A percentile compares a stretch with the other conserved stretches of the same genome.
phyloP scores from a whole-genome alignment of 2,113 vertebrate species.

The Salvelinus namaycush region DNA sequence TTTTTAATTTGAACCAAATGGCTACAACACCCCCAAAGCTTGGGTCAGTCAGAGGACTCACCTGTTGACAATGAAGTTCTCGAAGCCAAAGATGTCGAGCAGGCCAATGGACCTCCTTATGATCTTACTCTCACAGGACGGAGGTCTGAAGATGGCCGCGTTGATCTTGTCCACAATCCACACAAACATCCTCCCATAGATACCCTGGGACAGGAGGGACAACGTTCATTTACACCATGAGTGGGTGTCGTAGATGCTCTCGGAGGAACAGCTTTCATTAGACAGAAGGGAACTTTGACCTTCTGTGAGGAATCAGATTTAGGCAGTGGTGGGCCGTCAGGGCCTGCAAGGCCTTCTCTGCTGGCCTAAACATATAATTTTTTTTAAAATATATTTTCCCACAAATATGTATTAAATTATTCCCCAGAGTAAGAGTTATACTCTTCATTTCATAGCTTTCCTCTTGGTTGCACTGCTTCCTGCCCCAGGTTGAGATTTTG shows the following conservation, averaged over 20 bases:
- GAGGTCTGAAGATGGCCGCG: conserved; percentile 89
- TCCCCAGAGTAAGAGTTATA: no score
- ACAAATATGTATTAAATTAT: no score
- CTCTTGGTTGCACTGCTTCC: no score
- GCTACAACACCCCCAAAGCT: neutral
- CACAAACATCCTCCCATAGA: conserved; percentile 93
- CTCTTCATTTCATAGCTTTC: no score
- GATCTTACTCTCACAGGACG: conserved; percentile 81
- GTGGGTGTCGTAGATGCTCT: conserved; percentile 88
- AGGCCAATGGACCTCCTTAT: conserved; percentile 87
- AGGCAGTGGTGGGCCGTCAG: no score
- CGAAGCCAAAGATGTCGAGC: conserved; percentile 97
- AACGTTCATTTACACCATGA: neutral
- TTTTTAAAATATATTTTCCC: no score
- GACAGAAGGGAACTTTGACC: neutral
- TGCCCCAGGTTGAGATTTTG: no score
- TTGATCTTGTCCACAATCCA: conserved; percentile 99
- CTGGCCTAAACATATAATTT: no score
- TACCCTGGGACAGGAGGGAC: conserved; percentile 79
- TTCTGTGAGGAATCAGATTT: neutral
- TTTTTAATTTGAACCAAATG: neutral
- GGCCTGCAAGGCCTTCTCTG: no score
- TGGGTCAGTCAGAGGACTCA: conserved; percentile 27
- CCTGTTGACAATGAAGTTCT: conserved; percentile 97
- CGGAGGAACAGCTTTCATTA: neutral